Conservation (phyloP, 2,797 vertebrate species). For the Protonibea diacanthus region DNA sequence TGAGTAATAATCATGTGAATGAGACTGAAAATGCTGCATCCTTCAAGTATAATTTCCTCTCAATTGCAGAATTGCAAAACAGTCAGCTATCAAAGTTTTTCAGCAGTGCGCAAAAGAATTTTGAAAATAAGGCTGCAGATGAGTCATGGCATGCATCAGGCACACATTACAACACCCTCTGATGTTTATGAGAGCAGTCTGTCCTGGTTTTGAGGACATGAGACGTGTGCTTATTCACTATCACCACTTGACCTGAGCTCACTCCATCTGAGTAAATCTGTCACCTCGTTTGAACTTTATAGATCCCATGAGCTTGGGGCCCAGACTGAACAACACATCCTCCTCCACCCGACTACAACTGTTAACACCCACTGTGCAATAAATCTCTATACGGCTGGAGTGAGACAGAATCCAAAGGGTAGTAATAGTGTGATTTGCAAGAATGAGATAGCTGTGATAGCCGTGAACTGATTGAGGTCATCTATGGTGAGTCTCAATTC, state of each 20-base stretch:
- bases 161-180: slow-evolving; percentile 53
- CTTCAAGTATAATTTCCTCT: background rate
- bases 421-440: slow-evolving; percentile 4
- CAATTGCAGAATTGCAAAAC: slow-evolving; percentile 10
- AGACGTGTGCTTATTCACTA: slow-evolving; percentile 51
- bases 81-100: slow-evolving; percentile 37
- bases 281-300: slow-evolving; percentile 66
- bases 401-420: slow-evolving; percentile 12
- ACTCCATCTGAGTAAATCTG: slow-evolving; percentile 59
- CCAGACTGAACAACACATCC: slow-evolving; percentile 16
- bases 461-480: slow-evolving; percentile 10
- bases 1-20: slow-evolving; percentile 18
- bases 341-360: slow-evolving; percentile 15
- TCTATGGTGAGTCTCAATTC: slow-evolving; percentile 8
- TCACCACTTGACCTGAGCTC: slow-evolving; percentile 62
- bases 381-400: slow-evolving; percentile 34
- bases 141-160: slow-evolving; percentile 61
- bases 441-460: background rate
- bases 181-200: slow-evolving; percentile 67
- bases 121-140: slow-evolving; percentile 42
- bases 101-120: slow-evolving; percentile 33
- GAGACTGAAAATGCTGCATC: slow-evolving; percentile 4
- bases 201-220: slow-evolving; percentile 62
- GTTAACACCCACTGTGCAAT: slow-evolving; percentile 27
- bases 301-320: slow-evolving; percentile 24